Percentiles rank a stretch among this genome's conserved stretches.
phyloP scores from a whole-genome alignment of 2,797 vertebrate species.

The Limosa lapponica region DNA sequence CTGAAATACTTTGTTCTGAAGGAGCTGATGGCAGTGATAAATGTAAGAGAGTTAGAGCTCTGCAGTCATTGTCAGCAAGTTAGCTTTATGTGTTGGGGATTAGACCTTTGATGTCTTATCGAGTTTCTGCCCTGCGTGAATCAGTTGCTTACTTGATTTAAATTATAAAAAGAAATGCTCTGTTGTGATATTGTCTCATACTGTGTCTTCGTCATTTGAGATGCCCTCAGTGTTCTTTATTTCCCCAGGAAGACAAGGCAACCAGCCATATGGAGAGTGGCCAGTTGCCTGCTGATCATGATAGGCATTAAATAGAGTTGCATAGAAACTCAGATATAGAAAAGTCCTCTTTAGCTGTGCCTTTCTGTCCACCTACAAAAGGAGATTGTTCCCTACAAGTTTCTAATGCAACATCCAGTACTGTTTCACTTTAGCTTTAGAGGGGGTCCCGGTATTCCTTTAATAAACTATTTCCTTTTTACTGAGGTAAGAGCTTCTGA shows the following conservation, averaged over 20 bases:
- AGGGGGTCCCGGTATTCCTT: neutral
- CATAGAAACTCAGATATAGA: constrained; percentile 28
- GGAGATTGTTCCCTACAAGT: constrained; percentile 18
- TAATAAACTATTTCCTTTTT: neutral
- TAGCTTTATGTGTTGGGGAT: constrained; percentile 41
- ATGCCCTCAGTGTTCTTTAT: constrained; percentile 19
- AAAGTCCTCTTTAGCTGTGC: neutral
- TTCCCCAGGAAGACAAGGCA: constrained; percentile 50
- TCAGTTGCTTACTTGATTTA: constrained; percentile 66
- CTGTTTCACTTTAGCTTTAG: neutral
- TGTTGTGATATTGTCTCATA: constrained; percentile 43
- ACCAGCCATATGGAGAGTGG: constrained; percentile 64
- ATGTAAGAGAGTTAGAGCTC: constrained; percentile 48
- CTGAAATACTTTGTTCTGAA: constrained; percentile 45
- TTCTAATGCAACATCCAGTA: neutral
- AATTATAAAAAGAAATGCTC: constrained; percentile 60
- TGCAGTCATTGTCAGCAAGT: constrained; percentile 60
- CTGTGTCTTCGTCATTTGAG: constrained; percentile 66
- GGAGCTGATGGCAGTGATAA: constrained; percentile 56
- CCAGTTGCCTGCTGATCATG: constrained; percentile 32
- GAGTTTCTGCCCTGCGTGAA: constrained; percentile 55
- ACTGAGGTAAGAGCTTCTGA: neutral
- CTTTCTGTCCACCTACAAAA: constrained; percentile 39
- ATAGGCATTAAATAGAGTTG: constrained; percentile 20
- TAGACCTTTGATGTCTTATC: constrained; percentile 66